A percentile compares a stretch with the other conserved stretches of the same genome.
Evolutionary conservation across 2,113 vertebrate genomes (phyloP).

Genomic region (Patagioenas fasciata): DNA sequence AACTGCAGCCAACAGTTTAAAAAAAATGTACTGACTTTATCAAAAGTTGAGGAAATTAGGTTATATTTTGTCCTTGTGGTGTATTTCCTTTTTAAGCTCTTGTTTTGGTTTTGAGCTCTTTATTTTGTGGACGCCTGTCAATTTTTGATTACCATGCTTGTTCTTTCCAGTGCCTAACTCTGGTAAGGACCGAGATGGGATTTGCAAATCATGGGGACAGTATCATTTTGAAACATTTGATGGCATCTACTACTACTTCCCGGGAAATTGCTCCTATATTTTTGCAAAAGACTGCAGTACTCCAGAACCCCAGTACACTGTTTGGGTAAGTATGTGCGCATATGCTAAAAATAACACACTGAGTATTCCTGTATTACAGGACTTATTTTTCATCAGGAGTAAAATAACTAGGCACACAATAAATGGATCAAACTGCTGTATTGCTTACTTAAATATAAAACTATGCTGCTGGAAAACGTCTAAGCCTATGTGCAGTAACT

Average conservation of each 20-base stretch:
- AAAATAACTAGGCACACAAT: neutral
- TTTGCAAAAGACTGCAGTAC: slow-evolving; percentile 94
- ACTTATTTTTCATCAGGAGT: neutral
- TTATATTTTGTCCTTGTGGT: neutral
- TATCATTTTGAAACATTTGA: slow-evolving; percentile 98
- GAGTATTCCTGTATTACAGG: neutral
- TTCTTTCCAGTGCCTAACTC: slow-evolving; percentile 88
- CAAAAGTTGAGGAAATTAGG: neutral
- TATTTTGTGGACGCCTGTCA: neutral
- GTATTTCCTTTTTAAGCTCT: neutral
- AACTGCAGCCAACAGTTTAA: neutral
- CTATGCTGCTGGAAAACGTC: neutral
- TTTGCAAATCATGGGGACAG: slow-evolving; percentile 97
- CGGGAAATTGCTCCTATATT: slow-evolving; percentile 95
- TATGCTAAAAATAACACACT: neutral
- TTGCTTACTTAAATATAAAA: neutral
- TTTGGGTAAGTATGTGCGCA: slow-evolving; percentile 86
- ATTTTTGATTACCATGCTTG: neutral
- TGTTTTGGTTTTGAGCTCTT: neutral
- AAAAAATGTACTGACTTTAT: neutral
- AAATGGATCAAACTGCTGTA: neutral
- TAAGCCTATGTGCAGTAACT: neutral
- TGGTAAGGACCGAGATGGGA: slow-evolving; percentile 92
- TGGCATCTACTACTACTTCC: slow-evolving; percentile 96
- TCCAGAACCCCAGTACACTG: slow-evolving; percentile 88